A percentile compares a stretch with the other conserved stretches of the same genome.
Conservation (phyloP, 2,113 vertebrate genomes). For the Gallinago paraguaiae region DNA sequence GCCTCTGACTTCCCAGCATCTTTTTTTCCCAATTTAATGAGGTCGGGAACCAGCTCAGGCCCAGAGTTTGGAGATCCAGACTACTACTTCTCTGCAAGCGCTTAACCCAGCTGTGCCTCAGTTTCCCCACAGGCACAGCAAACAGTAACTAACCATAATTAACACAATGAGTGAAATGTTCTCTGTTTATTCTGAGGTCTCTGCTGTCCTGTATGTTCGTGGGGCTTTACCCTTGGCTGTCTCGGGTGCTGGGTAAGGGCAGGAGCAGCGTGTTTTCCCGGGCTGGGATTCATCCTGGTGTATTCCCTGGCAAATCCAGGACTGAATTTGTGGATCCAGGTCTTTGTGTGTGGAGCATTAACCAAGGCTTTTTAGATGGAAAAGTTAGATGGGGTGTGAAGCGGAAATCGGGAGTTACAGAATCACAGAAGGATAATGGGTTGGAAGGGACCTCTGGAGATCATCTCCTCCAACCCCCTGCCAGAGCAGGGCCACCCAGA, state of each 20-base stretch:
- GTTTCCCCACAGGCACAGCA: not conserved
- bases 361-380: not conserved
- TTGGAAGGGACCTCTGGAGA: too few species aligned
- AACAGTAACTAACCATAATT: not conserved
- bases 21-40: not conserved
- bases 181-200: not conserved
- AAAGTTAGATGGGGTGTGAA: fast-evolving
- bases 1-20: not conserved
- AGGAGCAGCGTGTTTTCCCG: fast-evolving
- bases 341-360: fast-evolving
- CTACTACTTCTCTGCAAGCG: not conserved
- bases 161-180: not conserved
- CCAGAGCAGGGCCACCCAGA: too few species aligned
- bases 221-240: not conserved
- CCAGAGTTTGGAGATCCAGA: not conserved
- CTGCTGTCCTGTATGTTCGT: fast-evolving
- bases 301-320: not conserved
- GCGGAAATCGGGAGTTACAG: not conserved
- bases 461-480: too few species aligned
- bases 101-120: not conserved
- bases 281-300: not conserved
- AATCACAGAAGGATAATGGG: too few species aligned
- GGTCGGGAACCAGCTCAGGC: not conserved
- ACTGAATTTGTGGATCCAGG: not conserved
- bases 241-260: not conserved